Evolutionary conservation across 2,113 vertebrate genomes (phyloP).

Genomic region (Nicator chloris): DNA sequence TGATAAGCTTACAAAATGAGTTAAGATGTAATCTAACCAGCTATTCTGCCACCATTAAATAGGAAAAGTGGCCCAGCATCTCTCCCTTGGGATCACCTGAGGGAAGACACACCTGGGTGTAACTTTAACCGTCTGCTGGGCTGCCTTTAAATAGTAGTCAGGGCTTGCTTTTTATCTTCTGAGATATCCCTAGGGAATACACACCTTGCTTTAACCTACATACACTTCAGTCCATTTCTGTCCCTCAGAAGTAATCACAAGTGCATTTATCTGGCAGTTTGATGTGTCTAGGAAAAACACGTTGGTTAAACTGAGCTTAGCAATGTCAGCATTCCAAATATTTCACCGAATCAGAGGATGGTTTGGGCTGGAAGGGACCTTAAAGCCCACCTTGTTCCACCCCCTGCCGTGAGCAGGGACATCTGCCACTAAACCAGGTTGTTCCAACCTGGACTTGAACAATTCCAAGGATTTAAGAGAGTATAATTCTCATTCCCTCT

Average conservation of each 20-base stretch:
- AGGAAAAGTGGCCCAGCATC: slow-evolving; percentile 66
- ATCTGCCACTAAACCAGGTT: not conserved
- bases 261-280: not conserved
- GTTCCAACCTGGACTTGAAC: not conserved
- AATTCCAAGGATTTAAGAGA: not conserved
- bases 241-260: slow-evolving; percentile 18
- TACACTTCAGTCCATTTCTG: slow-evolving; percentile 35
- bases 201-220: slow-evolving; percentile 66
- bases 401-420: not conserved
- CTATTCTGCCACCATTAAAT: slow-evolving; percentile 58
- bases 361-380: not conserved
- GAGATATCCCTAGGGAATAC: slow-evolving; percentile 66
- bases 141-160: slow-evolving; percentile 70
- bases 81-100: slow-evolving; percentile 62
- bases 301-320: not conserved
- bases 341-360: not conserved
- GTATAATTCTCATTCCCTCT: not conserved
- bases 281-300: not conserved
- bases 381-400: not conserved
- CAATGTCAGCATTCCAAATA: not conserved
- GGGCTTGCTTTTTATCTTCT: slow-evolving; percentile 68
- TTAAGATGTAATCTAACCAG: slow-evolving; percentile 51
- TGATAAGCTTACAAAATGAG: slow-evolving; percentile 28
- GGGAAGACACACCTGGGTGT: slow-evolving; percentile 70
- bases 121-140: slow-evolving; percentile 66